Evolutionary conservation across 2,888 invertebrate species (phyloP).

Genomic region (Drosophila nr. perissopoda): DNA sequence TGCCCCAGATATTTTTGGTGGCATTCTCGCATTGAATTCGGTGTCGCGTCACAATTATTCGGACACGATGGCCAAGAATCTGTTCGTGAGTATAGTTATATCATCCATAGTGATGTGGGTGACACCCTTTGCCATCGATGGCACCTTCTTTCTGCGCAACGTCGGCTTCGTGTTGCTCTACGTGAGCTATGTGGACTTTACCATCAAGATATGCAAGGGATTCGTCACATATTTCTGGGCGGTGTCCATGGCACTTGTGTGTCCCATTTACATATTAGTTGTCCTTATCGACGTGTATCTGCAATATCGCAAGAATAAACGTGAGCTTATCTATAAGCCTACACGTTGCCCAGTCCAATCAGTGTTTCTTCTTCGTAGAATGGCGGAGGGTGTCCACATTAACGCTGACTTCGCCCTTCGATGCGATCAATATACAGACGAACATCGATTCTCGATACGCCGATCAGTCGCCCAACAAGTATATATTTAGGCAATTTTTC

Average conservation of each 20-base stretch:
- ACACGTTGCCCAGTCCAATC: neutral
- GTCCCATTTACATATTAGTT: conserved; percentile 29
- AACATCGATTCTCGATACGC: neutral
- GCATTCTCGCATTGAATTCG: conserved; percentile 85
- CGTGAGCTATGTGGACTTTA: conserved; percentile 33
- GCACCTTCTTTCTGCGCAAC: conserved; percentile 52
- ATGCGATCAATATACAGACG: neutral
- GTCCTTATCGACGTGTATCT: conserved; percentile 39
- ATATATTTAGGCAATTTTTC: conserved; percentile 30
- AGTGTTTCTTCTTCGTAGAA: neutral
- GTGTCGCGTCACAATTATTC: conserved; percentile 83
- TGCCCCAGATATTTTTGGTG: conserved; percentile 89
- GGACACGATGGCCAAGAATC: conserved; percentile 87
- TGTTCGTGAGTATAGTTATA: conserved; percentile 87
- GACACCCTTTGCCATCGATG: conserved; percentile 85
- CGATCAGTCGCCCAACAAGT: conserved; percentile 4
- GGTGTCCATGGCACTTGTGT: conserved; percentile 7
- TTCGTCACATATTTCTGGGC: conserved; percentile 1
- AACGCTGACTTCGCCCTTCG: conserved; percentile 1
- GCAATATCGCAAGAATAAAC: conserved; percentile 14
- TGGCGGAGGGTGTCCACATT: neutral
- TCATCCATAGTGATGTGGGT: conserved; percentile 86
- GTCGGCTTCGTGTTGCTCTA: conserved; percentile 41
- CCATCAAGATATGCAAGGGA: conserved; percentile 7
- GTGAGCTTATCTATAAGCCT: neutral